Conservation (phyloP, 2,113 vertebrate genomes). For the Pristiophorus japonicus region DNA sequence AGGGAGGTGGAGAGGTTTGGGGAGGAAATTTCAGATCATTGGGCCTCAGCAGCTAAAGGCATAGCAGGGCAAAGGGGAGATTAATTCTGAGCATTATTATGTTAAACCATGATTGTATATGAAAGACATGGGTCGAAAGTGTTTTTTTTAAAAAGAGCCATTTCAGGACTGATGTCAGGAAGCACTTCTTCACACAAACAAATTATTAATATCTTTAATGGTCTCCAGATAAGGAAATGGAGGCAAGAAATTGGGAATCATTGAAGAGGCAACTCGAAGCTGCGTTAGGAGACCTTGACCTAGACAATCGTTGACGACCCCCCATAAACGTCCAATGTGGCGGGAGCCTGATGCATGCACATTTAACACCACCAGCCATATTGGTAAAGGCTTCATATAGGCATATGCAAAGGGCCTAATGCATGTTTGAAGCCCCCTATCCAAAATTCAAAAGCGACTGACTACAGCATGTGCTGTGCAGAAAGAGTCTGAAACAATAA, state of each 20-base stretch:
- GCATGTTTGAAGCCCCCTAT: neutral
- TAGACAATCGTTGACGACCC: neutral
- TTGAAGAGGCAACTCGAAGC: neutral
- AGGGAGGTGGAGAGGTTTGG: neutral
- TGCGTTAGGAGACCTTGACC: neutral
- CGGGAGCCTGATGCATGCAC: neutral
- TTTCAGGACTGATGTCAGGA: neutral
- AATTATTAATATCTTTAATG: neutral
- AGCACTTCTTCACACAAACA: neutral
- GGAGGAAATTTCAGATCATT: neutral
- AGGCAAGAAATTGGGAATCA: neutral
- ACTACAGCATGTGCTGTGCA: neutral
- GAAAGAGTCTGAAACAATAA: neutral
- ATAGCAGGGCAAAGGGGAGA: neutral
- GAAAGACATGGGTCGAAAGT: neutral
- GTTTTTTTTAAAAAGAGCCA: neutral
- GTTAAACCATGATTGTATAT: neutral
- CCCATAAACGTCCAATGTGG: neutral
- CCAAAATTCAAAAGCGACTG: neutral
- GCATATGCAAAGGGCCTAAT: neutral
- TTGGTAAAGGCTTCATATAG: neutral
- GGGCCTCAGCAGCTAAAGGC: neutral
- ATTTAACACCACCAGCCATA: neutral
- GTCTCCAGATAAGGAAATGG: neutral
- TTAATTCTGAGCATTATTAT: neutral